Conservation (phyloP, 2,113 vertebrate genomes). For the Myiagra hebetior region DNA sequence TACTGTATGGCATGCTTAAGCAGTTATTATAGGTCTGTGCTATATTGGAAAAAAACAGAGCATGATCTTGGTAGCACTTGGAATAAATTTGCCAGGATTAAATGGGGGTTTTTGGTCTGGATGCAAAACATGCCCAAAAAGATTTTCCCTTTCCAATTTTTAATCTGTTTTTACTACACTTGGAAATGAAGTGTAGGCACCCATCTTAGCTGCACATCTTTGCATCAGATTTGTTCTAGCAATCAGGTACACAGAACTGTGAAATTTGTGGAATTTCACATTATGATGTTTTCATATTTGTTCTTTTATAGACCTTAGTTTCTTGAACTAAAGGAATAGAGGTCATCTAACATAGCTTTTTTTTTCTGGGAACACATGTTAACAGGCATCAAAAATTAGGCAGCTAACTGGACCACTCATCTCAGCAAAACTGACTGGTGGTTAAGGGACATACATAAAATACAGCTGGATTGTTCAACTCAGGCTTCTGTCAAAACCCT, state of each 20-base stretch:
- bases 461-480: not conserved
- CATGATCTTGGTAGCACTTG: not conserved
- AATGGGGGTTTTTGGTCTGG: not conserved
- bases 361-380: not conserved
- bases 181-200: not conserved
- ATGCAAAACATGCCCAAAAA: not conserved
- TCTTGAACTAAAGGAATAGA: not conserved
- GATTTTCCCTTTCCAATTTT: not conserved
- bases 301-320: not conserved
- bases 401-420: not conserved
- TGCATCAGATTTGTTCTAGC: not conserved
- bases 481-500: not conserved
- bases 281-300: not conserved
- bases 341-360: not conserved
- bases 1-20: conserved; percentile 21
- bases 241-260: not conserved
- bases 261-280: not conserved
- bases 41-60: not conserved
- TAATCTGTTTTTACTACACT: not conserved
- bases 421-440: not conserved
- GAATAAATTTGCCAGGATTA: not conserved
- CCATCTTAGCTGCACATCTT: not conserved
- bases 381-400: not conserved
- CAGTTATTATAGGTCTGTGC: not conserved
- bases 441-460: not conserved